Evolutionary conservation across 2,113 vertebrate species (phyloP).

Genomic region (Scopus umbretta): DNA sequence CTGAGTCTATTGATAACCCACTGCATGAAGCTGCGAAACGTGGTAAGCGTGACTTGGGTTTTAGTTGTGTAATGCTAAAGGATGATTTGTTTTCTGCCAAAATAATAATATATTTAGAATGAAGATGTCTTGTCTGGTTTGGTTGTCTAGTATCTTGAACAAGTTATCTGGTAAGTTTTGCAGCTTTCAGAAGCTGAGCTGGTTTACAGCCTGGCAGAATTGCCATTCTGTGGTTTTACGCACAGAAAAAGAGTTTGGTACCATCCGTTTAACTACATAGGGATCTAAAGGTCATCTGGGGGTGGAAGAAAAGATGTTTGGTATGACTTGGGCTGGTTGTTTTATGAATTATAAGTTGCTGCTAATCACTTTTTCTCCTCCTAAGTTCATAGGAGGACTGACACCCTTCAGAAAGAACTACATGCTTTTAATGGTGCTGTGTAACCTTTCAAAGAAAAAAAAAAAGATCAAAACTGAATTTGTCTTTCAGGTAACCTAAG

Average conservation of each 20-base stretch:
- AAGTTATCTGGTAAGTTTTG: not conserved
- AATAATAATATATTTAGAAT: not conserved
- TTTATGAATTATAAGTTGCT: not conserved
- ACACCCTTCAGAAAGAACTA: not conserved
- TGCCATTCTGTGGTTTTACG: not conserved
- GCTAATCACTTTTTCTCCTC: not conserved
- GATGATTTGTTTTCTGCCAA: not conserved
- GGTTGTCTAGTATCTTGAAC: not conserved
- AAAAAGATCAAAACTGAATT: not conserved
- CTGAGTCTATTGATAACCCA: constrained; percentile 95
- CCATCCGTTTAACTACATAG: not conserved
- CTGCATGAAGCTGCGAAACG: constrained; percentile 97
- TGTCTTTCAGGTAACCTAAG: constrained; percentile 87
- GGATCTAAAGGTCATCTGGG: not conserved
- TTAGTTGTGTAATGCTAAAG: not conserved
- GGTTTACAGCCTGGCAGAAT: not conserved
- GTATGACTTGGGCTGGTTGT: not conserved
- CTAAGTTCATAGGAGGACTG: not conserved
- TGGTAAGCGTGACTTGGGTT: constrained; percentile 72
- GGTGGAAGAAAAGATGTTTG: not conserved
- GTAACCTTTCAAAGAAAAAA: not conserved
- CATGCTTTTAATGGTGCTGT: not conserved
- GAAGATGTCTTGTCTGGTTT: not conserved
- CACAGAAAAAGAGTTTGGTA: not conserved
- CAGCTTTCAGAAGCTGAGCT: not conserved